Conservation (phyloP, 1,140 invertebrate species). For the Battus philenor region DNA sequence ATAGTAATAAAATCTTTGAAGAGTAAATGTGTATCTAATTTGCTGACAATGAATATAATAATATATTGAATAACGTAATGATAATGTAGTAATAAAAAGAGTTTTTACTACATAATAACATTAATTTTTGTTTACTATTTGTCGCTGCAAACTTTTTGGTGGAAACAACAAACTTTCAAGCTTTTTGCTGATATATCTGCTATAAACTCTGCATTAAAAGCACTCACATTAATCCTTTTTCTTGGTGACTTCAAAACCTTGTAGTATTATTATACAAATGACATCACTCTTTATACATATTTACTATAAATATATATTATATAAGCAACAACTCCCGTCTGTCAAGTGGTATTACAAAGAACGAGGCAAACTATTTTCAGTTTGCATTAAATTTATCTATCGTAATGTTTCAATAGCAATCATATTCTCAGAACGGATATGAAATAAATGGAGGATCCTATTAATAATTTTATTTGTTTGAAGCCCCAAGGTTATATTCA, state of each 20-base stretch:
- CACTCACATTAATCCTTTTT: not conserved
- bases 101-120: too few species aligned
- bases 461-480: constrained; percentile 7
- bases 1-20: too few species aligned
- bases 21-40: too few species aligned
- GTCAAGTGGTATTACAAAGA: too few species aligned
- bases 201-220: not conserved
- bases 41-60: too few species aligned
- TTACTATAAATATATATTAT: not conserved
- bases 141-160: too few species aligned
- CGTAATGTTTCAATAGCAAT: constrained; percentile 10
- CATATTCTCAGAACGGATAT: constrained; percentile 10
- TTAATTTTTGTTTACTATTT: too few species aligned
- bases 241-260: not conserved
- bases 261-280: not conserved
- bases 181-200: too few species aligned
- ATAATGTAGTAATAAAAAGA: too few species aligned
- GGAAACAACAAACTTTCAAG: too few species aligned
- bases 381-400: constrained; percentile 14
- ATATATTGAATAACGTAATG: too few species aligned
- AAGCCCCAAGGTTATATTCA: constrained; percentile 9
- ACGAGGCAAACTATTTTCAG: constrained; percentile 2
- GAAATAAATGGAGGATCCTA: constrained; percentile 6
- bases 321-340: not conserved
- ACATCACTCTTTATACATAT: not conserved